Base-by-base conservation (phyloP, 2,888 invertebrate species). In the Acrobasis suavella region DNA sequence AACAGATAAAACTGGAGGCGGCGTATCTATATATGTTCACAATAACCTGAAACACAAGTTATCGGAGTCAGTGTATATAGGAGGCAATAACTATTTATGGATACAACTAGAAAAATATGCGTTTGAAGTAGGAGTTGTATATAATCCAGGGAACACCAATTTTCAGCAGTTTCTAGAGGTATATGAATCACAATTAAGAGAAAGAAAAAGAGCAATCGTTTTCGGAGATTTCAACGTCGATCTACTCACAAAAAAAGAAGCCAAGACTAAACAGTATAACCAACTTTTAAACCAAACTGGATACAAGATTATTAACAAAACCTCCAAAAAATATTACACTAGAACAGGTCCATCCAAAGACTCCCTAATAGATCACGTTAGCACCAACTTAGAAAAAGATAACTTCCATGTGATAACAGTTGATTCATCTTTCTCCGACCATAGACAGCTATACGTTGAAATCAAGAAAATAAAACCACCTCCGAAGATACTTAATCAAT, bases 181-280 rank as follows among this genome's bases (percentile, higher is more conserved):
- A 9, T 65, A 64, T 52, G 69, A 67, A 14, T 49, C 55, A 14
- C 67, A 70, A 60, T 55, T 69, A n/a, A 58, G 58, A 37, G 50
- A 65, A 60, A 56, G 59, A 49, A 65, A 62, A n/a, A 62, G 68
- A 69, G 62, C 69, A 50, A 51, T 72, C 0, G 55, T 66, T 3
- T 70, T 70, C 58, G 72, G 70, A n/a, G 69, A 69, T 46, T 69
- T 67, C 8, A 71, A 72, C 49, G 59, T 69, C 9, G 62, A 70
- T 58, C 49, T 72, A 7, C 56, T 72, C 7, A 60, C 60, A n/a
- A 55, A 54, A 50, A 58, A 64, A 50, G 22, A 22, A 22, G 22
- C 22, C 22, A 22, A 22, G 22, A 22, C 22, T 22, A 22, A 22
- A 22, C 22, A 22, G 22, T 22, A 22, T 22, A 22, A 22, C 22